Conservation (phyloP, 2,888 invertebrate genomes). For the Caenorhabditis imperialis region DNA sequence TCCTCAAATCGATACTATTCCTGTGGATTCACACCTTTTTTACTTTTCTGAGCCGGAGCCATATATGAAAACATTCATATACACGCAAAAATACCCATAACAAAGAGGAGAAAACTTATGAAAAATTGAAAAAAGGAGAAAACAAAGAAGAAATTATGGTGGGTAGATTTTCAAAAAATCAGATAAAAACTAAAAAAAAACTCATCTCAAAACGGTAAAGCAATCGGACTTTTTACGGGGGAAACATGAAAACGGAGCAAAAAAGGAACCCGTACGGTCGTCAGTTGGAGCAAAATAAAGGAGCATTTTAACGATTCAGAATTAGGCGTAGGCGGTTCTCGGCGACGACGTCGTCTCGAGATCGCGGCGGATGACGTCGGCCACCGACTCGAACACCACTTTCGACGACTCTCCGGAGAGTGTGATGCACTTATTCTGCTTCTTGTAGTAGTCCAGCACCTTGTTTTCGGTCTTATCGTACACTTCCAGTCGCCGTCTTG, state of each 20-base stretch:
- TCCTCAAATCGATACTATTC: too few species aligned
- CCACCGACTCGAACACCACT: slow-evolving; percentile 49
- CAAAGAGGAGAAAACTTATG: slow-evolving; percentile 18
- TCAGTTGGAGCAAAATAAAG: too few species aligned
- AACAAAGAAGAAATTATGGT: slow-evolving; percentile 2
- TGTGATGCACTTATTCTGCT: slow-evolving; percentile 58
- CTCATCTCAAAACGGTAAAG: background rate
- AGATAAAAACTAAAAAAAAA: slow-evolving; percentile 6
- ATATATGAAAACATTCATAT: slow-evolving; percentile 35
- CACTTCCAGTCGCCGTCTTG: slow-evolving; percentile 58
- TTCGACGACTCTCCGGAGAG: slow-evolving; percentile 60
- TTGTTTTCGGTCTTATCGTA: slow-evolving; percentile 66
- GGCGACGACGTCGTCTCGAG: slow-evolving; percentile 21
- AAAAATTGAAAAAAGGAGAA: slow-evolving; percentile 8
- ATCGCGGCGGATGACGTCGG: slow-evolving; percentile 56
- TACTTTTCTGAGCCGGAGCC: too few species aligned
- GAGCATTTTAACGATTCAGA: slow-evolving; percentile 12
- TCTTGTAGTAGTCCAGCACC: slow-evolving; percentile 63
- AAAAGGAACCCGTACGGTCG: background rate
- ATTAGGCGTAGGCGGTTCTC: slow-evolving; percentile 48
- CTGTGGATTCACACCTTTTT: too few species aligned
- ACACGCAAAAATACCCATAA: slow-evolving; percentile 55
- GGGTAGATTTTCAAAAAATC: slow-evolving; percentile 19
- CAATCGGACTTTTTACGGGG: background rate
- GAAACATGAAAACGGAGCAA: slow-evolving; percentile 1